Base-by-base conservation (phyloP, 2,888 invertebrate genomes). In the Drosophila picticornis region DNA sequence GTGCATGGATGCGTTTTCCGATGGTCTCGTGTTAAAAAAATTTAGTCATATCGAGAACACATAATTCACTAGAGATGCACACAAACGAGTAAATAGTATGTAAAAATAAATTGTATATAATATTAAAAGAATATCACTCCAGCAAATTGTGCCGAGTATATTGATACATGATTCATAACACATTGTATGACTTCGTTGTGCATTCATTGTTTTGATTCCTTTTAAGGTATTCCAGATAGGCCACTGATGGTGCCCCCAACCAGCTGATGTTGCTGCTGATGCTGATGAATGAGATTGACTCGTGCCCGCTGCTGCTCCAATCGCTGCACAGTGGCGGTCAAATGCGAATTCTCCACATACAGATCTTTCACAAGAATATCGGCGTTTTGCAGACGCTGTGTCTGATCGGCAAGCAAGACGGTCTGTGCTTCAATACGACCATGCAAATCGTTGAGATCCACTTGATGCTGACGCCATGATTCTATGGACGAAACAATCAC, bases 271-370 rank as follows among this genome's bases (percentile, higher is more conserved):
- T 78, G 77, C 58, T 87, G 90, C 52, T 91, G 93, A 75, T 93
- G 93, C 63, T 93, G 93, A 65, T 93, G 93, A 38, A 93, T 84
- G 6, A 93, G 79, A 72, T 91, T 93, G 22, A 91, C 91, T 25
- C 93, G 91, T 34, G 91, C 87, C 57, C 93, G 80, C 75, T 93
- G 93, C 65, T 93, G 93, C 65, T 93, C 93, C 55, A 93, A 76
- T 34, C 92, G 86, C 82, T 93, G 93, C 50, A 93, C 92, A 7
- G 95, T 95, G 27, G 95, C 95, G 69, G 95, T 94, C 69, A 97
- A 94, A 92, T 96, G 96, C 62, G 97, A 96, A 94, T 97, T 97
- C 93, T 97, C 97, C 59, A 97, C 95, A 93, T 96, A 97, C 73
- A 98, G 94, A 90, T 97, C 97, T 94, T 97, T 96, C 29, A 97